These are phyloP conservation scores for Recurvirostra avosetta DNA, from an alignment of 2,113 vertebrate species.

Conservation along the genomic window DNA sequence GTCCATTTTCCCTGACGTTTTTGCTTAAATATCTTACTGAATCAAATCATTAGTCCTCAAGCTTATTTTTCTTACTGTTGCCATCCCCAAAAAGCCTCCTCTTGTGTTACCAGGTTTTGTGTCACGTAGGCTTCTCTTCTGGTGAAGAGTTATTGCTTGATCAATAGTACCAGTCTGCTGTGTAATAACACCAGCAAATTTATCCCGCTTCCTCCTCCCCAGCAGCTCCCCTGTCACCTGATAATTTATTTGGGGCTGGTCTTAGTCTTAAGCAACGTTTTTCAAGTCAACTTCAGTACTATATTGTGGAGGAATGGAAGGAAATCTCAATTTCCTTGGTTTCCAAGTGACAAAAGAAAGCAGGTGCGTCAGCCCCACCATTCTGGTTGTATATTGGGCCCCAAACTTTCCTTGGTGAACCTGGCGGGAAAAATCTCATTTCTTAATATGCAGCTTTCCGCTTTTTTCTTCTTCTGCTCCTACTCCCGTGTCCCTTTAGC, in stretches of 20 bases:
- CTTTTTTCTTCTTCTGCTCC: not conserved
- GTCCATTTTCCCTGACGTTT: rapidly evolving
- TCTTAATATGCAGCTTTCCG: not conserved
- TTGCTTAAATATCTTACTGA: not conserved
- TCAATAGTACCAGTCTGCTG: rapidly evolving
- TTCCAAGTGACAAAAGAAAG: not conserved
- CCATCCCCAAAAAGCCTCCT: not conserved
- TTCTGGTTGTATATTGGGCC: not conserved
- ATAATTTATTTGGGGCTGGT: not conserved
- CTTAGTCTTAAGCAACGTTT: rapidly evolving
- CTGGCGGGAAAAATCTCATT: not conserved
- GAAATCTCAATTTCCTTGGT: not conserved
- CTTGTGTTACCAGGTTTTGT: not conserved
- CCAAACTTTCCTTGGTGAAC: rapidly evolving
- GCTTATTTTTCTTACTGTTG: not conserved
- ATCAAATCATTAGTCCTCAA: not conserved
- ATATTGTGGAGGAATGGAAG: not conserved
- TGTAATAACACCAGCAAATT: not conserved
- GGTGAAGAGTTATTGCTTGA: not conserved
- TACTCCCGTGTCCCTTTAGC: not conserved
- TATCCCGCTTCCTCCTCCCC: not conserved
- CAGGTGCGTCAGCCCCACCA: not conserved
- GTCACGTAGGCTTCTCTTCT: not conserved
- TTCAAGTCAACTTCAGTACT: not conserved
- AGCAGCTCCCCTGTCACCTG: not conserved